Conservation (phyloP, 2,888 invertebrate species). For the Amiota communis region DNA sequence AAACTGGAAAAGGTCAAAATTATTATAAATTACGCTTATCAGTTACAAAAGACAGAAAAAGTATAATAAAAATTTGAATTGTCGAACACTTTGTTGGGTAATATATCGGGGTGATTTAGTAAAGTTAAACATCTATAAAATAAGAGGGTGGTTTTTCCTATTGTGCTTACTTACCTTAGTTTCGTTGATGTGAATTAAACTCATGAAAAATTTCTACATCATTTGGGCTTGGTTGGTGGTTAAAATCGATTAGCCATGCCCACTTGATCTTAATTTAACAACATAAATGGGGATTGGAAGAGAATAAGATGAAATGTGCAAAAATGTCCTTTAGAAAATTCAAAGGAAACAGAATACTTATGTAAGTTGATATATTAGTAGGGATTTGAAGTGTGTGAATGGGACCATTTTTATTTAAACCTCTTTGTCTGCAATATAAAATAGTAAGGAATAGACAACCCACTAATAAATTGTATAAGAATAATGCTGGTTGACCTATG, state of each 20-base stretch:
- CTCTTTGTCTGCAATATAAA: too few species aligned
- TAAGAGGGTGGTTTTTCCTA: constrained; percentile 10
- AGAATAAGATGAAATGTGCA: too few species aligned
- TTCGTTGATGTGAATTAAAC: background rate
- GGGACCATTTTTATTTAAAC: too few species aligned
- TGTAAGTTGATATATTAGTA: too few species aligned
- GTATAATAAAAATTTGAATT: background rate
- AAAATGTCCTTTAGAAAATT: too few species aligned
- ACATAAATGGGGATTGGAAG: too few species aligned
- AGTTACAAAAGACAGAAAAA: constrained; percentile 46
- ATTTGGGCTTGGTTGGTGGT: constrained; percentile 41
- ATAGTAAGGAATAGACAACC: constrained; percentile 20
- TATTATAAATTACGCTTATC: constrained; percentile 65
- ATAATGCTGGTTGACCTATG: constrained; percentile 6
- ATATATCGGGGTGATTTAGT: constrained; percentile 33
- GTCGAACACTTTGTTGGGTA: constrained; percentile 25
- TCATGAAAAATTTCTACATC: background rate
- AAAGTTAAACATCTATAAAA: constrained; percentile 31
- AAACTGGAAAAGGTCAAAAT: constrained; percentile 57
- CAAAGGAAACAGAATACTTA: too few species aligned
- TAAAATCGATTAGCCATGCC: constrained; percentile 71
- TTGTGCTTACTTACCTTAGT: background rate
- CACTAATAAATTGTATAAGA: constrained; percentile 58
- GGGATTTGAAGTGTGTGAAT: too few species aligned
- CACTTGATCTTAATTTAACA: constrained; percentile 67